Conservation (phyloP, 2,113 vertebrate genomes). For the Empidonax traillii region DNA sequence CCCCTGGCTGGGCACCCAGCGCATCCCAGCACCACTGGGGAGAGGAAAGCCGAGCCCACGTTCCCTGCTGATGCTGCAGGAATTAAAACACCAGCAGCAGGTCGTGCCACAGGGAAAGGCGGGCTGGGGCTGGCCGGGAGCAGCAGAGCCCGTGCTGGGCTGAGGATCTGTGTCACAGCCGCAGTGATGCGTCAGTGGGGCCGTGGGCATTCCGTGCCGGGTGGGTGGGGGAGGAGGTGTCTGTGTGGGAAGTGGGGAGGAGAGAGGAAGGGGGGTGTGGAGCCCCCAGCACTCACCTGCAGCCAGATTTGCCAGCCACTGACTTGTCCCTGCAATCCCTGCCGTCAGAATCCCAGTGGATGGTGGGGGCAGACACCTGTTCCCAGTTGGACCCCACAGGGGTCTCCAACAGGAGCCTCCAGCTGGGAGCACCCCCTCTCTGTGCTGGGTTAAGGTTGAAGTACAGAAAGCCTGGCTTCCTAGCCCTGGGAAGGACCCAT, state of each 20-base stretch:
- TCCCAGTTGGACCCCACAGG: accelerated
- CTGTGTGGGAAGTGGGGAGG: accelerated
- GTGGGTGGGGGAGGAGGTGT: not conserved
- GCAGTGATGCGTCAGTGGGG: not conserved
- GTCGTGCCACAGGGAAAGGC: not conserved
- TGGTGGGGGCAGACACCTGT: not conserved
- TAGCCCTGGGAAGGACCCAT: not conserved
- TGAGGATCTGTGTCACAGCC: not conserved
- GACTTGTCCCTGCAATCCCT: accelerated
- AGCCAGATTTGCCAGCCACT: accelerated
- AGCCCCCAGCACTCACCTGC: not conserved
- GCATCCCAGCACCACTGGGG: not conserved
- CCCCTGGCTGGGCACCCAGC: not conserved
- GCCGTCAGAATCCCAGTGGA: accelerated
- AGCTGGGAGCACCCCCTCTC: not conserved
- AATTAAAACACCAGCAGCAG: not conserved
- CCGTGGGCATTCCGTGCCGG: not conserved
- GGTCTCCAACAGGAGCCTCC: not conserved
- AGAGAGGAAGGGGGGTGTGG: not conserved
- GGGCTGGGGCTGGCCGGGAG: not conserved
- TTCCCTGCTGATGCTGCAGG: not conserved
- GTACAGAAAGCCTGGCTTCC: not conserved
- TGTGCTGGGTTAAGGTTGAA: not conserved
- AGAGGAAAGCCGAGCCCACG: accelerated
- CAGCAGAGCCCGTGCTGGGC: not conserved